Base-by-base conservation (phyloP, 2,113 vertebrate genomes). In the Clarias macrocephalus region DNA sequence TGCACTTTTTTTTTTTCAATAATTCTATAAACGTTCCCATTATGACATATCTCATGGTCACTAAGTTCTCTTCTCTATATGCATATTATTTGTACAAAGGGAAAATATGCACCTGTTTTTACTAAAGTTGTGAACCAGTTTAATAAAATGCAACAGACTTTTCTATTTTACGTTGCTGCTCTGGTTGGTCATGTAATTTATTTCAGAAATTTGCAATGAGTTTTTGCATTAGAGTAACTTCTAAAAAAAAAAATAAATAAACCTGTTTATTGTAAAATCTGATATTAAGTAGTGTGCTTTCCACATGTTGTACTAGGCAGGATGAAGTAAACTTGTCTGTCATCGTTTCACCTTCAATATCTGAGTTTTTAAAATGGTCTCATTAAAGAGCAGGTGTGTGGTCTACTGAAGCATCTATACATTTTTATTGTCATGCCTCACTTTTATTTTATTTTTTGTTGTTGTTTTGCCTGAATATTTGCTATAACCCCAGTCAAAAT, bases 41-140 rank as follows among this genome's bases (percentile, higher is more conserved):
- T 66, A 16, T 2, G 13, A 3, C 86, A 62, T 12, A 77, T 42
- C 48, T 85, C 76, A 84, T 68, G 48, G 18, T 62, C 48, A 28
- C 68, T 85, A 85, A 88, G 79, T 73, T 86, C 65, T 81, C 59
- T 76, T 85, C 83, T 86, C 80, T 83, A 82, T 85, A 88, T 89
- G 87, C 85, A 85, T 88, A 85, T 85, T 80, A 88, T 85, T 80
- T 90, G 89, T 90, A 90, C 89, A 90, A 90, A 90, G 86, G 84
- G 75, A 90, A 84, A 86, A 88, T 90, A 88, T 90, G 87, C 89
- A 90, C 84, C 83, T 76, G 81, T 90, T 88, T 89, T 90, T 90
- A 90, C 84, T 90, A 88, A 86, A 88, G 86, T 88, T 90, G 87
- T 87, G 85, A 89, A 89, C 60, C 85, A 87, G 75, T 88, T 87